Evolutionary conservation across 2,797 vertebrate genomes (phyloP).

Genomic region (Cirrhinus molitorella): DNA sequence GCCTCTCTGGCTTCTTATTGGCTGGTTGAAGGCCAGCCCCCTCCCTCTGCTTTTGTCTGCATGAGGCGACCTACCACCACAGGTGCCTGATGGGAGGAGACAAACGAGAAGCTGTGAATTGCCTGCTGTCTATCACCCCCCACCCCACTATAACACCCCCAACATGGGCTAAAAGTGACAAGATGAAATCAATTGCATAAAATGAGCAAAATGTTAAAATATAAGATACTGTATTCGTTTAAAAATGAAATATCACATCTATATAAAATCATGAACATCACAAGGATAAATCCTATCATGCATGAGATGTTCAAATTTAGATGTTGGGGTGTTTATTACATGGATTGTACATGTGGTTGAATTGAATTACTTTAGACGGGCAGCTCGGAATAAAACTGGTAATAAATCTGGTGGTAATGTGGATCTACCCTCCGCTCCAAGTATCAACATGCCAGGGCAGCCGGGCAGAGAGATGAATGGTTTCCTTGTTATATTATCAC

Average conservation of each 20-base stretch:
- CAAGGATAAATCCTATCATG: neutral
- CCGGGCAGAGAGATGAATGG: conserved; percentile 17
- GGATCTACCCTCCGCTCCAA: neutral
- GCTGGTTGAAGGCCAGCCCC: conserved; percentile 70
- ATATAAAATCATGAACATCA: too few relatives aligned
- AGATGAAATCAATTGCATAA: neutral
- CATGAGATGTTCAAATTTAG: neutral
- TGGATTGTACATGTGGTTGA: neutral
- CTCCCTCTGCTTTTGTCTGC: conserved; percentile 49
- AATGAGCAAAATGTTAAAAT: neutral
- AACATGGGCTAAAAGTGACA: neutral
- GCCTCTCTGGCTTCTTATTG: conserved; percentile 68
- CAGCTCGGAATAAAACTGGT: conserved; percentile 13
- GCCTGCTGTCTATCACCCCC: conserved; percentile 7
- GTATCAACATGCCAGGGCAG: conserved; percentile 34
- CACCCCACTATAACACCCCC: neutral
- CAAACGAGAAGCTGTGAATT: conserved; percentile 31
- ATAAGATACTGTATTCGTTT: neutral
- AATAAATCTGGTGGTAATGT: neutral
- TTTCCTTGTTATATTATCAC: conserved; percentile 26
- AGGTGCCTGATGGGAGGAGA: conserved; percentile 59
- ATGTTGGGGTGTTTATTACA: neutral
- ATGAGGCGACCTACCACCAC: conserved; percentile 63
- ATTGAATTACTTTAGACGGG: neutral
- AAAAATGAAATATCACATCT: too few relatives aligned